Conservation (phyloP, 2,888 invertebrate species). For the Sceliomorpha sp. region DNA sequence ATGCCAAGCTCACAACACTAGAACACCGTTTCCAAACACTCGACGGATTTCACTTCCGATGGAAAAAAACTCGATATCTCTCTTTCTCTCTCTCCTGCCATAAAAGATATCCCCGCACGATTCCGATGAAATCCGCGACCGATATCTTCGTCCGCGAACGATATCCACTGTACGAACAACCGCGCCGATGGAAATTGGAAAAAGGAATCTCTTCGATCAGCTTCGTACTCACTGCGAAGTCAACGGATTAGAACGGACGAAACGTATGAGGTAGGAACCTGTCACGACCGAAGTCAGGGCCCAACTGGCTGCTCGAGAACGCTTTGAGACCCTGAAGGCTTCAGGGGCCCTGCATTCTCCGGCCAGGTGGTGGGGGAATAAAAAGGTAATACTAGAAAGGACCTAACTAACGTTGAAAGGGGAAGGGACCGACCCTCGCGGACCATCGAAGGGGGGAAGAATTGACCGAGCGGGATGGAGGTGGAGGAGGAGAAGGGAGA, state of each 20-base stretch:
- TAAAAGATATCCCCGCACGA: too few species aligned
- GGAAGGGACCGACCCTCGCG: conserved; percentile 68
- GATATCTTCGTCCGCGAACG: too few species aligned
- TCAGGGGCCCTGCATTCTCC: conserved; percentile 70
- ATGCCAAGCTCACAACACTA: conserved; percentile 9
- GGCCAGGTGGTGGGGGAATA: conserved; percentile 73
- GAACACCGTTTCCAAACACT: conserved; percentile 7
- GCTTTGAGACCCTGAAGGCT: conserved; percentile 73
- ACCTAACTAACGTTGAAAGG: conserved; percentile 73
- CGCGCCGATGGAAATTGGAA: too few species aligned
- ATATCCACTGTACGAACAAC: too few species aligned
- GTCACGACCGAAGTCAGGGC: conserved; percentile 77
- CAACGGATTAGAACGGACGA: background rate
- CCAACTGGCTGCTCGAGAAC: conserved; percentile 75
- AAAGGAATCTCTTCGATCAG: too few species aligned
- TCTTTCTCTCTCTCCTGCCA: too few species aligned
- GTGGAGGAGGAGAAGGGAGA: too few species aligned
- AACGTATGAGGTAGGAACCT: conserved; percentile 61
- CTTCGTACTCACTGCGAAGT: too few species aligned
- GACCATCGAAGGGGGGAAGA: conserved; percentile 64
- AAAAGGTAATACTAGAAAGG: conserved; percentile 78
- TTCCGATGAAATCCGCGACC: too few species aligned
- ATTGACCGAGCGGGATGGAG: conserved; percentile 41
- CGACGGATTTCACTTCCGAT: conserved; percentile 31
- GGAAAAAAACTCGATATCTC: background rate